Base-by-base conservation (phyloP, 1,140 invertebrate genomes). In the Eriocheir sinensis region DNA sequence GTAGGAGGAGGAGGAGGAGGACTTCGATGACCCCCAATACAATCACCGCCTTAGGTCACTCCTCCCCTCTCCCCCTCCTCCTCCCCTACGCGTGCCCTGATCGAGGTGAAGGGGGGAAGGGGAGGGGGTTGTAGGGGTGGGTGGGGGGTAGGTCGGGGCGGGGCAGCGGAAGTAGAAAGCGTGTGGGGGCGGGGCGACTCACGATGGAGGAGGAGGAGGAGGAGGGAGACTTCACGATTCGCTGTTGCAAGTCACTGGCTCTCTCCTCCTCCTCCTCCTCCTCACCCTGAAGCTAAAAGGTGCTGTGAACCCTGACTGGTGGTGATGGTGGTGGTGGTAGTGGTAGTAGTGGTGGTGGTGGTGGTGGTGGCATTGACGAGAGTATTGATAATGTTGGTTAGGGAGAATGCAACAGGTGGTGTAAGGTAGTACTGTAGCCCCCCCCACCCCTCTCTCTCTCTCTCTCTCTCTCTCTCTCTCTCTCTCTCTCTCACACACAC, bases 1-100 rank as follows among this genome's bases (percentile, higher is more conserved):
- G 34, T 30, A 86, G 85, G 85, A 36, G n/a, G 86, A 48, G 40
- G 83, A 86, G 32, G 83, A n/a, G 38, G 86, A 89, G 86, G 30
- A 89, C n/a, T 40, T 3, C 44, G 30, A 38, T 44, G 9, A 17
- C 34, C 44, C 86, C 86, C 44, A 40, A 21, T 32, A 89, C 86
- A 89, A 89, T 89, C 36, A 38, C 86, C 27, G 86, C 86, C 21
- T 38, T 27, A 89, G 44, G 27, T 72, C 60, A 72, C 60, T 21
- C 8, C 48, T 21, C 48, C 48, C 21, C 2, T 9, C 48, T 53
- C 48, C 9, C 8, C 9, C 48, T n/a, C 60, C 21, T 8, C 60
- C 60, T n/a, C 60, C 60, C n/a, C 27, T 8, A 4, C 60, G 3
- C 0, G 60, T 72, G 60, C 60, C 60, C 60, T n/a, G 21, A 1